A percentile compares a stretch with the other conserved stretches of the same genome.
These are phyloP conservation scores for Gasterosteus aculeatus DNA, from an alignment of 2,113 vertebrate species.

Conservation along the genomic window DNA sequence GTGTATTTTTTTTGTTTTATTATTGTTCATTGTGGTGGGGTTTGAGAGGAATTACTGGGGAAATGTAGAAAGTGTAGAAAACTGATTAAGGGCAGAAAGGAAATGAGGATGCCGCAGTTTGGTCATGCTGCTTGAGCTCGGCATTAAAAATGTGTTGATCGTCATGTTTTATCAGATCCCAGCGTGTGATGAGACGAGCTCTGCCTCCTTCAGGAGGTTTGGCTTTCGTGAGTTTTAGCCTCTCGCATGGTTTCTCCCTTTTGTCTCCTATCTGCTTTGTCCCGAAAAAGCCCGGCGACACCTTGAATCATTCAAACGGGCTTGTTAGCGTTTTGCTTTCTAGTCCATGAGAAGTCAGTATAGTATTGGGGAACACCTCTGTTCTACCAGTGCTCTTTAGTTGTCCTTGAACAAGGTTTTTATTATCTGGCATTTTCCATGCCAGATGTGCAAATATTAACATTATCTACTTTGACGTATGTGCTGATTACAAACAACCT, in stretches of 20 bases:
- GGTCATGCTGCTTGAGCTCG: conserved; percentile 10
- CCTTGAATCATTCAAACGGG: neutral
- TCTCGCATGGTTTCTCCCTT: conserved; percentile 19
- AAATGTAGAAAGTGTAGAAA: conserved; percentile 10
- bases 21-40: conserved; percentile 20
- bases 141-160: conserved; percentile 29
- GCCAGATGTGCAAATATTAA: conserved; percentile 48
- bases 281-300: conserved; percentile 41
- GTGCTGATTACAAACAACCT: conserved; percentile 21
- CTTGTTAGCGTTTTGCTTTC: neutral
- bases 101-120: conserved; percentile 28
- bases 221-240: conserved; percentile 38
- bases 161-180: conserved; percentile 29
- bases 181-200: conserved; percentile 13
- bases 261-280: conserved; percentile 42
- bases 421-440: neutral
- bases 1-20: conserved; percentile 56
- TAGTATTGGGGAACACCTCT: neutral
- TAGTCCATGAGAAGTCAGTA: neutral
- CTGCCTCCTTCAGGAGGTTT: conserved; percentile 19
- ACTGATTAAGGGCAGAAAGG: conserved; percentile 49
- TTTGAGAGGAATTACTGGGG: conserved; percentile 58
- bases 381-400: neutral
- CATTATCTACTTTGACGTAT: neutral
- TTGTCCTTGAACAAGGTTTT: conserved; percentile 31